Percentiles rank a stretch among this genome's conserved stretches.
Evolutionary conservation across 2,888 invertebrate genomes (phyloP).

Genomic region (Rhorus exstirpatorius): DNA sequence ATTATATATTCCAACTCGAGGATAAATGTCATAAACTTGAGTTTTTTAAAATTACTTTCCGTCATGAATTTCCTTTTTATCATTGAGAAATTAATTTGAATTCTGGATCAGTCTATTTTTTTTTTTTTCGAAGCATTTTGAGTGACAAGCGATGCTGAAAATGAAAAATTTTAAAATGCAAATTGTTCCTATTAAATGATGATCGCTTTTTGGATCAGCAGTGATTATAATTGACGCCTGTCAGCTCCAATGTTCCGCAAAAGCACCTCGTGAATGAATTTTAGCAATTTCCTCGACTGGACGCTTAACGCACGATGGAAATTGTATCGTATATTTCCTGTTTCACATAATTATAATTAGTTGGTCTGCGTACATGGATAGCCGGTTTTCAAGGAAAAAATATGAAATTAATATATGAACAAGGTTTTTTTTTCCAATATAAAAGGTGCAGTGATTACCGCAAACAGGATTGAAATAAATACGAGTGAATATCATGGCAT

Average conservation of each 20-base stretch:
- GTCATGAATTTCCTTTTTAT: neutral
- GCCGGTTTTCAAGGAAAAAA: neutral
- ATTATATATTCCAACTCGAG: neutral
- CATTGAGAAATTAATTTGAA: neutral
- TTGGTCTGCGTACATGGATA: neutral
- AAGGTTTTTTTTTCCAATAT: neutral
- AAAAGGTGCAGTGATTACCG: neutral
- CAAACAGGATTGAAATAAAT: too few relatives aligned
- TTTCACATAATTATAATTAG: neutral
- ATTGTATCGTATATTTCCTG: neutral
- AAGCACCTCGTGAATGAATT: neutral
- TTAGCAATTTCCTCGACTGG: neutral
- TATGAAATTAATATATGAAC: neutral
- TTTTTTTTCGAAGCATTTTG: neutral
- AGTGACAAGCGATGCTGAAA: neutral
- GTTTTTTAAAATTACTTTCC: neutral
- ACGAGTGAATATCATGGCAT: too few relatives aligned
- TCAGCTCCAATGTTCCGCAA: neutral
- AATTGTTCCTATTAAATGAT: constrained; percentile 10
- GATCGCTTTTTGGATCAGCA: neutral
- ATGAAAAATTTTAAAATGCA: too few relatives aligned
- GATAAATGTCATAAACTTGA: neutral
- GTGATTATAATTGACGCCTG: neutral
- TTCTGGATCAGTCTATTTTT: neutral
- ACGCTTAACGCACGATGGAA: neutral